Evolutionary conservation across 2,797 vertebrate genomes (phyloP).

Genomic region (Podargus strigoides): DNA sequence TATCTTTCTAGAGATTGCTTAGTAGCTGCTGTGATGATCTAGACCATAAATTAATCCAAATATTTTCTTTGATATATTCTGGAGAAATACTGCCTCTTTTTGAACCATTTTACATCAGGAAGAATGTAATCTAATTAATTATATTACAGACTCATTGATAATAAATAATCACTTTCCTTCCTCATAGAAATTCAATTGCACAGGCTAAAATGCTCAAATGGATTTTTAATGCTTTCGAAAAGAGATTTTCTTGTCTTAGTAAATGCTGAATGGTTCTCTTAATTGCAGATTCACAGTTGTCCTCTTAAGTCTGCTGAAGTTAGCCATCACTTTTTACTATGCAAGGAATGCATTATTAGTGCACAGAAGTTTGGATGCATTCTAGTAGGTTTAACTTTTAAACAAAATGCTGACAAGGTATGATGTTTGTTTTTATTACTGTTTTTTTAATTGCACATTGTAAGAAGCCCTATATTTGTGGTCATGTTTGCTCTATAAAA

Average conservation of each 20-base stretch:
- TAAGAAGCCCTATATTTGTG: background rate
- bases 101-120: background rate
- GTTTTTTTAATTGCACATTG: background rate
- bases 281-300: background rate
- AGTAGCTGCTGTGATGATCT: background rate
- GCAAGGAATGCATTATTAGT: background rate
- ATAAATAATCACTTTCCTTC: background rate
- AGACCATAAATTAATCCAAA: background rate
- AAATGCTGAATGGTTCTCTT: background rate
- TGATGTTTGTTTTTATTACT: background rate
- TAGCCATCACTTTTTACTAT: background rate
- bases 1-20: background rate
- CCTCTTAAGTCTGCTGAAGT: background rate
- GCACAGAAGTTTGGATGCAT: background rate
- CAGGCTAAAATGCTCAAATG: background rate
- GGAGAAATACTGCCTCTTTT: background rate
- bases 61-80: background rate
- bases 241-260: background rate
- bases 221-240: background rate
- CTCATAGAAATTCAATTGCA: background rate
- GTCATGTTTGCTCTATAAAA: no score
- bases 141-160: background rate
- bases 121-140: background rate
- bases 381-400: background rate
- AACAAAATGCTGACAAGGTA: background rate